Percentiles rank a stretch among this genome's conserved stretches.
These are phyloP conservation scores for Odontocolon sp. DNA, from an alignment of 2,888 invertebrate genomes.

Conservation along the genomic window DNA sequence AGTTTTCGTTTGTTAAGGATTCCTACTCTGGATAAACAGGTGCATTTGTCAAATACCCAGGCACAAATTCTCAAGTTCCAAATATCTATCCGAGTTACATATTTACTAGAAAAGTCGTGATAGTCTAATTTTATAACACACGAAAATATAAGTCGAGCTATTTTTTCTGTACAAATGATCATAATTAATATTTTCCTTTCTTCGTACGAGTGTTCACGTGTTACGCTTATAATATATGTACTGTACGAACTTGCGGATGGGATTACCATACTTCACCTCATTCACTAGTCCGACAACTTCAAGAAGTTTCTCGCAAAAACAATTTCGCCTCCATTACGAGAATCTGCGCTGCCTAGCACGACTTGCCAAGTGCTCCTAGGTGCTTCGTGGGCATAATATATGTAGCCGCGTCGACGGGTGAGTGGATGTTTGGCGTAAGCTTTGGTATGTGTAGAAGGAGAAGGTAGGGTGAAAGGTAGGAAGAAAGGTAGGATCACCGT, in stretches of 20 bases:
- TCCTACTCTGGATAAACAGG: too few species aligned
- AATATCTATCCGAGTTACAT: too few species aligned
- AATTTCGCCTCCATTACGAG: conserved; percentile 66
- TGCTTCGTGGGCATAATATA: conserved; percentile 66
- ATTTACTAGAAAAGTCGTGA: too few species aligned
- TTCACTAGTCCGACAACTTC: neutral
- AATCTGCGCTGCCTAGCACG: conserved; percentile 27
- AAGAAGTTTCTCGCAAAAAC: conserved; percentile 60
- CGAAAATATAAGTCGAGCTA: too few species aligned
- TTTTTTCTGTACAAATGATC: too few species aligned
- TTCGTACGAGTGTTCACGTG: too few species aligned
- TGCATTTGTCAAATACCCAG: too few species aligned
- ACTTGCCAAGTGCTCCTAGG: conserved; percentile 70
- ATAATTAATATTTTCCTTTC: too few species aligned
- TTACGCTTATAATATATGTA: too few species aligned
- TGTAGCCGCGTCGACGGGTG: conserved; percentile 43
- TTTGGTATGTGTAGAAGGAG: conserved; percentile 16
- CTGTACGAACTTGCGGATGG: too few species aligned
- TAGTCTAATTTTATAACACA: too few species aligned
- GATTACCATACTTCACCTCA: neutral
- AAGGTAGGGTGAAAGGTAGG: neutral
- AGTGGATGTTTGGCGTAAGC: conserved; percentile 21
- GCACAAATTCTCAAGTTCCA: too few species aligned
- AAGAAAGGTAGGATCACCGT: neutral
- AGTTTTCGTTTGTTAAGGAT: neutral